These are phyloP conservation scores for Pediacus dermestoides DNA, from an alignment of 2,888 invertebrate species.

Conservation along the genomic window DNA sequence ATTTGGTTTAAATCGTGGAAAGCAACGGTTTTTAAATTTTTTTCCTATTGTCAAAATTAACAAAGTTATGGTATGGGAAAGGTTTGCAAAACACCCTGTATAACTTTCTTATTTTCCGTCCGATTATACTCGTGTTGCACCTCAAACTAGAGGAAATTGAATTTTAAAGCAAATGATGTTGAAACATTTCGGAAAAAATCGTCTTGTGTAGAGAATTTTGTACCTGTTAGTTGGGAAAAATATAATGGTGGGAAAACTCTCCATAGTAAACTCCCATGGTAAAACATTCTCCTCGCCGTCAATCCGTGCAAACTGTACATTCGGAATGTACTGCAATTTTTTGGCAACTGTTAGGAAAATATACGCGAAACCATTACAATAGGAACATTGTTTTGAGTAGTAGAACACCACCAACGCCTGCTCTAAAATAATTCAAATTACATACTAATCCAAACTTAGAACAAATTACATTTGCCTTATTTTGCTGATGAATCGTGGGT, in stretches of 20 bases:
- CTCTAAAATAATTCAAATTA: conserved; percentile 29
- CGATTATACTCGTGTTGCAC: no score
- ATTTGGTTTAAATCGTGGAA: no score
- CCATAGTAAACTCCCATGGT: conserved; percentile 81
- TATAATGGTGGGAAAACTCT: conserved; percentile 73
- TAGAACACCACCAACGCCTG: conserved; percentile 76
- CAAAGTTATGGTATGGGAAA: no score
- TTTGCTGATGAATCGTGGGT: conserved; percentile 56
- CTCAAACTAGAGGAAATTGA: no score
- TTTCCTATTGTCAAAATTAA: no score
- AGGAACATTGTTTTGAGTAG: conserved; percentile 73
- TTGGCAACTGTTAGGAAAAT: conserved; percentile 65
- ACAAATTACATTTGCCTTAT: conserved; percentile 52
- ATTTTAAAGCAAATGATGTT: conserved; percentile 2
- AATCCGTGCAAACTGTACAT: conserved; percentile 63
- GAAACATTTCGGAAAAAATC: no score
- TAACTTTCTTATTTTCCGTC: no score
- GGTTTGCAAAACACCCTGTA: no score
- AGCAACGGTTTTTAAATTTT: no score
- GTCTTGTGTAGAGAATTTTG: conserved; percentile 20
- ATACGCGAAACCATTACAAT: conserved; percentile 68
- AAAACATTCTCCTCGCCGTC: conserved; percentile 82
- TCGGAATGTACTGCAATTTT: conserved; percentile 55
- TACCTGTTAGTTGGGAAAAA: conserved; percentile 74
- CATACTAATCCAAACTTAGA: conserved; percentile 5